A percentile compares a stretch with the other conserved stretches of the same genome.
Conservation (phyloP, 2,888 invertebrate species). For the Thalpophila matura region DNA sequence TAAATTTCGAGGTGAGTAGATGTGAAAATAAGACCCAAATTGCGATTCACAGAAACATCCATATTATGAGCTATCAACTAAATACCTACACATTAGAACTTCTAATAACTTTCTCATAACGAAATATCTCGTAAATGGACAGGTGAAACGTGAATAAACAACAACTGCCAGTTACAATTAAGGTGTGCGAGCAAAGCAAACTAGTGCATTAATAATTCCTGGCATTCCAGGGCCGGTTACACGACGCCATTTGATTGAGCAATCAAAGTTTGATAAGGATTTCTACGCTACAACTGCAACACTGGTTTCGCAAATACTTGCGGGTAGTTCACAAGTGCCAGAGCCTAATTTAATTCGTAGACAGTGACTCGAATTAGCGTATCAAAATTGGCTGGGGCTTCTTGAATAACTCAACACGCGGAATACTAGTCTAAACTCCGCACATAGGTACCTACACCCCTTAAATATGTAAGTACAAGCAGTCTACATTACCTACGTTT, state of each 20-base stretch:
- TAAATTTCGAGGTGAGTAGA: too few species aligned
- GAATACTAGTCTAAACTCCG: constrained; percentile 34
- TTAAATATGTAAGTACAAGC: constrained; percentile 45
- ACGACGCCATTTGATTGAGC: constrained; percentile 22
- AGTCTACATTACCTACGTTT: constrained; percentile 50
- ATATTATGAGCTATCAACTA: background rate
- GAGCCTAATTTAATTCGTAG: constrained; percentile 9
- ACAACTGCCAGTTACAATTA: constrained; percentile 47
- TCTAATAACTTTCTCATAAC: constrained; percentile 33
- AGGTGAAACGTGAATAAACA: constrained; percentile 36
- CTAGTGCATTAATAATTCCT: constrained; percentile 53
- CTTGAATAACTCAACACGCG: constrained; percentile 32
- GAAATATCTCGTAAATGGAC: constrained; percentile 35
- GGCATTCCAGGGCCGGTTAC: constrained; percentile 23
- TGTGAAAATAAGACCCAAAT: too few species aligned
- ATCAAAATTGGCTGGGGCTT: constrained; percentile 10
- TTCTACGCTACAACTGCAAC: constrained; percentile 18
- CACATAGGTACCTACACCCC: constrained; percentile 6
- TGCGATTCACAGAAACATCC: too few species aligned
- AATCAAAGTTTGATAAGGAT: constrained; percentile 43
- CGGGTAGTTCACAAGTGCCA: background rate
- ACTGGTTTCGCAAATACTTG: constrained; percentile 2
- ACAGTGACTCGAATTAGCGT: constrained; percentile 14
- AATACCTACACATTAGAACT: constrained; percentile 20
- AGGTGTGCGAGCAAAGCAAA: constrained; percentile 34